These are phyloP conservation scores for Phymanthus crucifer DNA, from an alignment of 92 coral and sea anemone genomes.

Conservation along the genomic window DNA sequence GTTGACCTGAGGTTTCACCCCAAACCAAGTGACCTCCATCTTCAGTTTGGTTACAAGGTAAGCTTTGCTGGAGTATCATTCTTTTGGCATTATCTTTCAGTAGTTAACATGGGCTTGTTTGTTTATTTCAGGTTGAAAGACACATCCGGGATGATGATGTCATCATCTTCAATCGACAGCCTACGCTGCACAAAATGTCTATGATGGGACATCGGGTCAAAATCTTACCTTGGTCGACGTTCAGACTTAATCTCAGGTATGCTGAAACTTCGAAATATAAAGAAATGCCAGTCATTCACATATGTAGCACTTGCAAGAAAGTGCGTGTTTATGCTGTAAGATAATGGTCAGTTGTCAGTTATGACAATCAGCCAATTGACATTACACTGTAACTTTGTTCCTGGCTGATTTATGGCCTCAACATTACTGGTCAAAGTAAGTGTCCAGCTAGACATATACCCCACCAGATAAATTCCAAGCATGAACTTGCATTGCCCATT, in stretches of 20 bases:
- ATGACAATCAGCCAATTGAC: too few relatives aligned
- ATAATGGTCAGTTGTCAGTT: too few relatives aligned
- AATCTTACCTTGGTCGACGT: constrained; percentile 98
- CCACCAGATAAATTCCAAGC: too few relatives aligned
- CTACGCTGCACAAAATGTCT: constrained; percentile 99
- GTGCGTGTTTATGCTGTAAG: too few relatives aligned
- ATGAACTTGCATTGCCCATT: too few relatives aligned
- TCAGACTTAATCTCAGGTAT: constrained; percentile 95
- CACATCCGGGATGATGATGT: constrained; percentile 95
- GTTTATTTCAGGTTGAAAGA: constrained; percentile 78
- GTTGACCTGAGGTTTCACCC: constrained; percentile 98
- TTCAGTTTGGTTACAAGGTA: constrained; percentile 98
- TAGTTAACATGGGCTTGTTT: not conserved
- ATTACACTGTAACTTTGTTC: too few relatives aligned
- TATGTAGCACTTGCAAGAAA: too few relatives aligned
- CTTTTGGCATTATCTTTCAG: not conserved
- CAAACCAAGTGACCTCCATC: constrained; percentile 96
- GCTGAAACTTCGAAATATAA: not conserved
- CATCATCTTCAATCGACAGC: constrained; percentile 98
- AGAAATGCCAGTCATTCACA: not conserved
- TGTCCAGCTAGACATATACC: too few relatives aligned
- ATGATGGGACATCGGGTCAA: constrained; percentile 99
- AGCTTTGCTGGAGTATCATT: not conserved
- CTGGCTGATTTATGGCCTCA: too few relatives aligned
- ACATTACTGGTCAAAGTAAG: too few relatives aligned